These are phyloP conservation scores for Melanophora roralis DNA, from an alignment of 2,888 invertebrate genomes.

Conservation along the genomic window DNA sequence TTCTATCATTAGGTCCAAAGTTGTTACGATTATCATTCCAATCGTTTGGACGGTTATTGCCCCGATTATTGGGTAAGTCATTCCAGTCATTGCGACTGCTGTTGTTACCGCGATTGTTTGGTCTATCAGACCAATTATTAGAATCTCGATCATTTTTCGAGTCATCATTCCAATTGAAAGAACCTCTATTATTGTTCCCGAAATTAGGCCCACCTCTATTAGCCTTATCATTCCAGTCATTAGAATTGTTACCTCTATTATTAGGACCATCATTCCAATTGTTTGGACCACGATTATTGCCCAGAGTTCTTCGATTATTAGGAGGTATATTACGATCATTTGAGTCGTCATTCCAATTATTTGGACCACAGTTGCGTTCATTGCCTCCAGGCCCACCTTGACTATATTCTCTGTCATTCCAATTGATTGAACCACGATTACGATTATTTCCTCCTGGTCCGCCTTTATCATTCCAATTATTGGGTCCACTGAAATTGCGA, in stretches of 20 bases:
- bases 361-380: conserved; percentile 14
- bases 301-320: conserved; percentile 7
- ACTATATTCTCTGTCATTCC: conserved; percentile 29
- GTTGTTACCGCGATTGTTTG: conserved; percentile 31
- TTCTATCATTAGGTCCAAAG: conserved; percentile 13
- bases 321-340: conserved; percentile 26
- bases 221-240: conserved; percentile 8
- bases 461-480: conserved; percentile 12
- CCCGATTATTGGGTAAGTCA: conserved; percentile 35
- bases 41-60: conserved; percentile 35
- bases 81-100: conserved; percentile 51
- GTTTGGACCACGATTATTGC: conserved; percentile 10
- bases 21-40: conserved; percentile 37
- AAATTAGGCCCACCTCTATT: not conserved
- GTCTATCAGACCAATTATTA: conserved; percentile 22
- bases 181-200: not conserved
- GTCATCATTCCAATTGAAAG: conserved; percentile 26
- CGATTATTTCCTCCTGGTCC: not conserved
- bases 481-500: too few relatives aligned
- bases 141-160: conserved; percentile 23
- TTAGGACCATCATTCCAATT: conserved; percentile 13
- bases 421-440: conserved; percentile 26
- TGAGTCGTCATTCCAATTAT: conserved; percentile 33
- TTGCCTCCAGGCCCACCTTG: conserved; percentile 5
- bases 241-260: conserved; percentile 8